Evolutionary conservation across 2,888 invertebrate genomes (phyloP), one percentile per base, ranked within the genome.

Genomic region (Tethea ocularis): DNA sequence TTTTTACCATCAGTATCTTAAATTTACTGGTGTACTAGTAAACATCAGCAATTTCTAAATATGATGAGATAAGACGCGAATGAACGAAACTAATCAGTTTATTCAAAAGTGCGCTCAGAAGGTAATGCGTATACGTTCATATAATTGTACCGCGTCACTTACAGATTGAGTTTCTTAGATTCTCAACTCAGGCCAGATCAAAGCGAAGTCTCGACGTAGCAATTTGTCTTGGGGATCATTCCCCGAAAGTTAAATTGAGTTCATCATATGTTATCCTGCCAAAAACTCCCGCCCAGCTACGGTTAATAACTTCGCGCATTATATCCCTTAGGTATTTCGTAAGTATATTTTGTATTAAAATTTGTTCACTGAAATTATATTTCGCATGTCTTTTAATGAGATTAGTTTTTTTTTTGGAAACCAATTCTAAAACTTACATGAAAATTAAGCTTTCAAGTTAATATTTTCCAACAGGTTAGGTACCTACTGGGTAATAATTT

Each of bases 161-260:
- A 60, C 60, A 60, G 68, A 66, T 70, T 64, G 66, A 72, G 63
- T 69, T 72, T 58, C 67, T 62, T 61, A 61, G 63, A 70, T 68
- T 65, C 17, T 46, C 64, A 64, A 63, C 62, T 61, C 62, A 56
- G 56, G 58, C 58, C 54, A 63, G 67, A 72, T 71, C 71, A 72
- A 73, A 72, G 65, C 52, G 51, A 56, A 54, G 41, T 46, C 46
- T 20, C 62, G 57, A 53, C 51, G 58, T 57, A 62, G 68, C 67
- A 67, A 64, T 65, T 61, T 64, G 64, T 60, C 61, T 46, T 61
- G 59, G 59, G 60, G 65, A 62, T 63, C 59, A 65, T 61, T 62
- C 56, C 56, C 46, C 57, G 51, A 55, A 71, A 74, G 68, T 74
- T 70, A 66, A 63, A 71, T 71, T 70, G 64, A 61, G 61, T 69